Base-by-base conservation (phyloP, 2,797 vertebrate genomes). In the Anguilla pacifica region DNA sequence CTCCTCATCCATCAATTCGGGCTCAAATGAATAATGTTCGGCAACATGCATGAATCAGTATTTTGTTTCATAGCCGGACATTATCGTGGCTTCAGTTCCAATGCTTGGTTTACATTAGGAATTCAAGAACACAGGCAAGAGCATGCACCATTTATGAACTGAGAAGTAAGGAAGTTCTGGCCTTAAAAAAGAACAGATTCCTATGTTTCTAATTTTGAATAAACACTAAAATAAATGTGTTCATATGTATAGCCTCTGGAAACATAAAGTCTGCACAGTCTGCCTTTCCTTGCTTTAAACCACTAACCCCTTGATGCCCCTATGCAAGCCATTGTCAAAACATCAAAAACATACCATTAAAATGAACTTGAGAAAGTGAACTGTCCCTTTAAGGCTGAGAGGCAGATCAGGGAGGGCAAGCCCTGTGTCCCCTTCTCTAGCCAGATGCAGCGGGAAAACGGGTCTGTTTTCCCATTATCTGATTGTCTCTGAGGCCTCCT, bases 391-490 rank as follows among this genome's bases (percentile, higher is more conserved):
- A n/a, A 28, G 5, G 25, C 64, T 0, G n/a, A 77, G 72, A 17
- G 72, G 35, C 72, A 77, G 35, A 35, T 28, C 5, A 28, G 6
- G 28, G 64, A 6, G 64, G 28, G n/a, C 31, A 77, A 22, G 31
- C 64, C n/a, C 64, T 28, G 25, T 70, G 0, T 9, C 35, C 39
- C 72, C 31, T 39, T 39, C 15, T 39, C 13, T 15, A 39, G 72
- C 35, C 72, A 77, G 72, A 77, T 17, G 35, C 39, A 77, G 72
- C 35, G 22, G 28, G 43, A 15, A 81, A 81, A 46, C 17, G 17
- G 77, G 77, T 17, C 77, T 81, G 77, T 81, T 81, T 81, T 77
- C 77, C 13, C 1, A 22, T 49, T 49, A 81, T 81, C 77, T 46
- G 77, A 81, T 81, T 81, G 77, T 81, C 77, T 81, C 39, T 81